Percentiles rank a stretch among this genome's conserved stretches.
phyloP scores from a whole-genome alignment of 2,797 vertebrate species.

The Gila robusta region DNA sequence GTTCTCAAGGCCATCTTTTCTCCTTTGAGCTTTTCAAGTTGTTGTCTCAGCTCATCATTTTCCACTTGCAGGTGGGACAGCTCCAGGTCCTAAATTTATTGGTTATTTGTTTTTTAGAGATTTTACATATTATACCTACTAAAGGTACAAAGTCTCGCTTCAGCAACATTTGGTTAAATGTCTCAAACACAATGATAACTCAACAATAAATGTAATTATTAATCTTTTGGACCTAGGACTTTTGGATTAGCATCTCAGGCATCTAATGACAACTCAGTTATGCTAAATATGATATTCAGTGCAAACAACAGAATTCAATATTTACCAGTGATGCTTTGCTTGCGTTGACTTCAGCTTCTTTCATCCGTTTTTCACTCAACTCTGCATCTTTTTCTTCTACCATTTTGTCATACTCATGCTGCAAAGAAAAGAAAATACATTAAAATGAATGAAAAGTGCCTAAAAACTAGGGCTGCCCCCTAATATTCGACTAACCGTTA shows the following conservation, averaged over 20 bases:
- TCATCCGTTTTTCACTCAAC: conserved; percentile 82
- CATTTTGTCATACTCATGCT: conserved; percentile 92
- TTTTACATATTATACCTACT: background rate
- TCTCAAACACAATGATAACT: background rate
- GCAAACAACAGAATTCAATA: conserved; percentile 10
- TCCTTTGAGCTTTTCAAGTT: conserved; percentile 79
- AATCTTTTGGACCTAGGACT: conserved; percentile 31
- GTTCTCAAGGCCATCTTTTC: conserved; percentile 79
- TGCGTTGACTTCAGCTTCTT: conserved; percentile 80
- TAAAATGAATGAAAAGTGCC: background rate
- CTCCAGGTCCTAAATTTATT: conserved; percentile 79
- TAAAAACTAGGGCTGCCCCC: background rate
- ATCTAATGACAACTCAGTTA: background rate
- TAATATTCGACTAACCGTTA: too few species aligned
- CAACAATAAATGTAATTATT: background rate
- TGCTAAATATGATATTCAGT: background rate
- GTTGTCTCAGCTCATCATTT: conserved; percentile 78
- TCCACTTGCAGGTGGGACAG: conserved; percentile 79
- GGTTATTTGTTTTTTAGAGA: background rate
- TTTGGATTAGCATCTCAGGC: background rate
- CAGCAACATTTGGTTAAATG: background rate
- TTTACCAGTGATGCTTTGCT: conserved; percentile 82
- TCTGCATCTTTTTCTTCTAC: conserved; percentile 91
- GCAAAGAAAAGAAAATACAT: conserved; percentile 49
- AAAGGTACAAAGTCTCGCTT: background rate